These are phyloP conservation scores for Eurystomus glaucurus DNA, from an alignment of 2,797 vertebrate genomes.

Conservation along the genomic window DNA sequence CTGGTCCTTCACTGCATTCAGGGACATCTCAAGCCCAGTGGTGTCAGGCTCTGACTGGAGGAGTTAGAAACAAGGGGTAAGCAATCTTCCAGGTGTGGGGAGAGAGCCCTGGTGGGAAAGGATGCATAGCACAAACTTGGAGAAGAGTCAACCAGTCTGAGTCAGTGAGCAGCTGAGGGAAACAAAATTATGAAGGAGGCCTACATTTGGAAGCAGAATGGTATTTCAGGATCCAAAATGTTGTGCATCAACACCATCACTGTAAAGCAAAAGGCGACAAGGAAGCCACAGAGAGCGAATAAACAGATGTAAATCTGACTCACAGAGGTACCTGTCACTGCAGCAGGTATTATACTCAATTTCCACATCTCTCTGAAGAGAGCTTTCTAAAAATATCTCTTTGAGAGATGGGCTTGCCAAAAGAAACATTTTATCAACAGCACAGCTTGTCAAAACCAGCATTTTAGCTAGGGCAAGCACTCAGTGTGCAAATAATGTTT, in stretches of 20 bases:
- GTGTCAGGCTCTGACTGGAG: neutral
- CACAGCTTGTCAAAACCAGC: conserved; percentile 80
- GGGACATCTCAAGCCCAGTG: neutral
- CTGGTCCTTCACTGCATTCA: neutral
- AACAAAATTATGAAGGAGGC: conserved; percentile 5
- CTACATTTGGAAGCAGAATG: conserved; percentile 2
- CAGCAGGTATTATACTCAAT: conserved; percentile 76
- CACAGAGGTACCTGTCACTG: conserved; percentile 73
- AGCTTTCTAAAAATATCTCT: conserved; percentile 65
- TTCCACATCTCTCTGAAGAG: conserved; percentile 75
- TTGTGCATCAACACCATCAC: conserved; percentile 39
- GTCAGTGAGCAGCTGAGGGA: neutral
- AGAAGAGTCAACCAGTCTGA: conserved; percentile 14
- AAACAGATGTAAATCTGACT: conserved; percentile 75
- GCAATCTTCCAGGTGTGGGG: neutral
- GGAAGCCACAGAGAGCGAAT: conserved; percentile 30
- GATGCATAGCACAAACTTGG: neutral
- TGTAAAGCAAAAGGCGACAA: conserved; percentile 10
- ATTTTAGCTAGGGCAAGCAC: conserved; percentile 51
- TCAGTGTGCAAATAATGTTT: conserved; percentile 75
- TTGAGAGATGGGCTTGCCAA: conserved; percentile 56
- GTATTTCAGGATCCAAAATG: conserved; percentile 6
- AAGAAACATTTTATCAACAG: conserved; percentile 80
- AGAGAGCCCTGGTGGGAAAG: neutral
- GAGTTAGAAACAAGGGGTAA: neutral